Evolutionary conservation across 53 echinoderm and acorn worm genomes (phyloP).

Genomic region (Patiria pectinifera): DNA sequence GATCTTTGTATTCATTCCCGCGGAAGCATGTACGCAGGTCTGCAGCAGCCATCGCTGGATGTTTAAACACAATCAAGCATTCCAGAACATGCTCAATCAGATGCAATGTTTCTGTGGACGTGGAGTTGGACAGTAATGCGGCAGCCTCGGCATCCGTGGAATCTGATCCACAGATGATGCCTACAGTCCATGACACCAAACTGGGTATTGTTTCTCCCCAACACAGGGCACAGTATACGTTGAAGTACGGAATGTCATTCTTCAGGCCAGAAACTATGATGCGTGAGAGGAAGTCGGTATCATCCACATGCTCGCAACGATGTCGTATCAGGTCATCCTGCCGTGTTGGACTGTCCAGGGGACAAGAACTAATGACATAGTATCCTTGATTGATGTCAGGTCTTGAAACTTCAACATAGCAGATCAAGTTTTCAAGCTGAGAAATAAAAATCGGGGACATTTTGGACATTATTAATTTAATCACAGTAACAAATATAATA

Average conservation of each 20-base stretch:
- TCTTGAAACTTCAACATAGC: not conserved
- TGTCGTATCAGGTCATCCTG: not conserved
- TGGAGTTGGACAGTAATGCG: not conserved
- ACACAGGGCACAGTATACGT: constrained; percentile 57
- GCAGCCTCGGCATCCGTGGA: not conserved
- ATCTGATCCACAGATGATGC: not conserved
- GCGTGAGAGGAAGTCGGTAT: constrained; percentile 8
- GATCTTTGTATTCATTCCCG: not conserved
- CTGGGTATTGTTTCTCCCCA: not conserved
- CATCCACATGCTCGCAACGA: constrained; percentile 12
- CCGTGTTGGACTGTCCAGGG: not conserved
- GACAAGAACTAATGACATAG: constrained; percentile 6
- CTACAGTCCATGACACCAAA: constrained; percentile 19
- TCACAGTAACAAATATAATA: not conserved
- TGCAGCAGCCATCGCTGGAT: not conserved
- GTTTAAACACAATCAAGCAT: not conserved
- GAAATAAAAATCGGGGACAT: not conserved
- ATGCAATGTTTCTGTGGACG: not conserved
- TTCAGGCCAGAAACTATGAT: constrained; percentile 21
- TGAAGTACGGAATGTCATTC: constrained; percentile 26
- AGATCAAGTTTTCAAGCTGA: constrained; percentile 27
- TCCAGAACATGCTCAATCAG: not conserved
- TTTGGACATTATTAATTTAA: not conserved
- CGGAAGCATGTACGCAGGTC: not conserved
- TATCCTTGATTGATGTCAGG: constrained; percentile 8